Conservation (phyloP, 2,113 vertebrate species). For the Barnardius zonarius region DNA sequence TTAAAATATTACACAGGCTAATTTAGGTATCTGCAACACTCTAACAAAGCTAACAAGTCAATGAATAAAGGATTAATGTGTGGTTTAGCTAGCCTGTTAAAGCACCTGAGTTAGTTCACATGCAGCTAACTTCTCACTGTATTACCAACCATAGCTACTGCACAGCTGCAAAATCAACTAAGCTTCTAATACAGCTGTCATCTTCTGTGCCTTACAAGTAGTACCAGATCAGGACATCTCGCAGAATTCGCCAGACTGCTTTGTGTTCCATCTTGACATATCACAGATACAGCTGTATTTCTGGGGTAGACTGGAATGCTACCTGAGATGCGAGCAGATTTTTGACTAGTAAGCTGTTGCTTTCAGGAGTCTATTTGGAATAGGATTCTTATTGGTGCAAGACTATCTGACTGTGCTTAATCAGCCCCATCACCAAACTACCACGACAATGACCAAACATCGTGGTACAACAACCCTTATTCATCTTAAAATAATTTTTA, state of each 20-base stretch:
- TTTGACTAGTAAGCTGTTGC: background rate
- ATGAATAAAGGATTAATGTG: background rate
- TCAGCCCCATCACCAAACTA: background rate
- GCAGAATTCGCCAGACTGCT: background rate
- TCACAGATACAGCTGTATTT: background rate
- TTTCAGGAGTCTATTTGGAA: background rate
- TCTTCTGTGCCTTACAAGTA: background rate
- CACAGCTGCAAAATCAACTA: background rate
- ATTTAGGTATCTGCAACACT: background rate
- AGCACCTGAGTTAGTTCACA: background rate
- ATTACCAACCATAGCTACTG: background rate
- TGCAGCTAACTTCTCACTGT: background rate
- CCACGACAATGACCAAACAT: background rate
- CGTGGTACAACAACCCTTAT: background rate
- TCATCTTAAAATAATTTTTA: background rate
- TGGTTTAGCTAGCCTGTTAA: background rate
- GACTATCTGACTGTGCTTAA: background rate
- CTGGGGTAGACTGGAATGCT: background rate
- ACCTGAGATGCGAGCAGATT: accelerated
- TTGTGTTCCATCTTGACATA: background rate
- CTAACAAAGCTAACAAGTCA: background rate
- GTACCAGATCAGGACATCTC: background rate
- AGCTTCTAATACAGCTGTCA: background rate
- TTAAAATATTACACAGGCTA: background rate
- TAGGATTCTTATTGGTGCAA: background rate